Conservation (phyloP, 2,797 vertebrate genomes). For the Sebastes variabilis region DNA sequence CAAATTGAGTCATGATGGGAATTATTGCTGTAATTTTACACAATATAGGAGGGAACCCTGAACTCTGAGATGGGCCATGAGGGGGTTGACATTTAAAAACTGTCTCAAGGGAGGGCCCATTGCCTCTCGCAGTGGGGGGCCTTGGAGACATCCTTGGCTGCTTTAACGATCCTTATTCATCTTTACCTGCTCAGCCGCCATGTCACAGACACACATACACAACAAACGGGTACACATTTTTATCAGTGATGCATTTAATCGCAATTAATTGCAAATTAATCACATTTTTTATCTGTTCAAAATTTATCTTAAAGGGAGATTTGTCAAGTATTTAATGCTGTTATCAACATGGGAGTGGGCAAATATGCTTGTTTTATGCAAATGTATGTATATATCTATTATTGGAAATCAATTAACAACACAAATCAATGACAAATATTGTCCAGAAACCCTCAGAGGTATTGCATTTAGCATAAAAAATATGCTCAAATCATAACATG, state of each 20-base stretch:
- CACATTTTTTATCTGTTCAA: no score
- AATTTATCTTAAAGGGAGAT: no score
- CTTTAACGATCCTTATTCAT: slow-evolving; percentile 69
- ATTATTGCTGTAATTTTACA: slow-evolving; percentile 59
- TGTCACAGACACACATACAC: slow-evolving; percentile 24
- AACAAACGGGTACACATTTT: neutral
- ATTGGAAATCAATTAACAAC: no score
- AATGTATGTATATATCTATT: no score
- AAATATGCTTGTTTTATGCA: no score
- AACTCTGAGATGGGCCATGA: slow-evolving; percentile 41
- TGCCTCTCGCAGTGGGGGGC: slow-evolving; percentile 50
- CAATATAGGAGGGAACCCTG: slow-evolving; percentile 49
- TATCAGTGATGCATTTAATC: neutral
- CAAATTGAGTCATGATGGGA: slow-evolving; percentile 69
- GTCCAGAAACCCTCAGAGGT: no score
- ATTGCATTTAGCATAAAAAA: no score
- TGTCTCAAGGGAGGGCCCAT: slow-evolving; percentile 58
- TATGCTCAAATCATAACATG: no score
- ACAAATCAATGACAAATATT: no score
- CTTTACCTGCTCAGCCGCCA: slow-evolving; percentile 45
- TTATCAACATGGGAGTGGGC: no score
- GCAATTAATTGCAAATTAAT: no score
- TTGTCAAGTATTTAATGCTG: no score
- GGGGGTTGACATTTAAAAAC: slow-evolving; percentile 67
- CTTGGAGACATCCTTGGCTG: slow-evolving; percentile 55